Evolutionary conservation across 2,888 invertebrate species (phyloP), one percentile per base, ranked within the genome.

Genomic region (Macaria liturata): DNA sequence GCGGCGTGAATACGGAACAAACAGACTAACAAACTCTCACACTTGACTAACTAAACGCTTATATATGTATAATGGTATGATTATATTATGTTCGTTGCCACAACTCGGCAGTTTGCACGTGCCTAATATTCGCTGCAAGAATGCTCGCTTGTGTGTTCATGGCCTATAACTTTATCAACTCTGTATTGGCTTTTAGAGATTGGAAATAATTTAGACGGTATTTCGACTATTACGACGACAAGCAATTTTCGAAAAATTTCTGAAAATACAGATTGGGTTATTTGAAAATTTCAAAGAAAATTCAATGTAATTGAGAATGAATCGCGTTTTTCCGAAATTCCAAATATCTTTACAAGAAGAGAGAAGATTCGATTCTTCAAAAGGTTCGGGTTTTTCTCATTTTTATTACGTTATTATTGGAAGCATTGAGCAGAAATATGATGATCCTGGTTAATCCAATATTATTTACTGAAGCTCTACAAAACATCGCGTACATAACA

Each of bases 391-490:
- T 54, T 20, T 20, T 20, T 20, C 20, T 20, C 2, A 58, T 54
- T 55, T n/a, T 57, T 31, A 8, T 62, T 52, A 20, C 20, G 20
- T 54, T 61, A 60, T 52, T 57, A 61, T 57, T 52, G 49, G 42
- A 42, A 32, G 47, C 55, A 60, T 51, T 59, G 49, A 60, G 45
- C 47, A 45, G 51, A 39, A 48, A 50, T 54, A 52, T 46, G 46
- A 57, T 52, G 44, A 64, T 62, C 59, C 31, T 32, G 48, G 37
- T n/a, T 63, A 61, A 68, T 62, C 59, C 50, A 32, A 55, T 54
- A 62, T 59, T 66, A 63, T 57, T 59, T 39, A 49, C 42, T 44
- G 61, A 65, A 65, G 59, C 62, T 57, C 51, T 61, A 61, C 55
- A 50, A 47, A 55, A 62, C 58, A 54, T 54, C 49, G 52, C 54